Percentiles rank a stretch among this genome's conserved stretches.
These are phyloP conservation scores for Urocitellus parryii DNA, from an alignment of 2,113 vertebrate genomes.

Conservation along the genomic window DNA sequence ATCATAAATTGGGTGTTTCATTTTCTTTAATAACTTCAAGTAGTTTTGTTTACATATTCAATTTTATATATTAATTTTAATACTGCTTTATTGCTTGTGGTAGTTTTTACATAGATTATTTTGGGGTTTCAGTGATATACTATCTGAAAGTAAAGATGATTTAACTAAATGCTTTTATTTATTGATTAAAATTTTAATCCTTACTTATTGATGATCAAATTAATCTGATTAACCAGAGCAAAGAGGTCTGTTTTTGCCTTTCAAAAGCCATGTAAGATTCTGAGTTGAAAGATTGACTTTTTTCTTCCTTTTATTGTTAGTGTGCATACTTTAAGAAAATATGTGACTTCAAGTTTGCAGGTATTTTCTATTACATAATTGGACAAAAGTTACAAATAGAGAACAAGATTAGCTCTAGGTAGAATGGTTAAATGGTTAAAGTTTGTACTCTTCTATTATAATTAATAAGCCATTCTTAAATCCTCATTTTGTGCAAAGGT, in stretches of 20 bases:
- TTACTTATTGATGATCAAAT: neutral
- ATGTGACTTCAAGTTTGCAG: neutral
- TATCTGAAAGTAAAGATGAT: neutral
- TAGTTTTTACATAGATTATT: slow-evolving; percentile 1
- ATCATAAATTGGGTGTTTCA: neutral
- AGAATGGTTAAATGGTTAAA: neutral
- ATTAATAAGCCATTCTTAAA: neutral
- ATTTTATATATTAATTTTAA: neutral
- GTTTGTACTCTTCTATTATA: neutral
- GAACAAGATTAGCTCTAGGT: neutral
- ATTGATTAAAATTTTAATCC: neutral
- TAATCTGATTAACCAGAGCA: neutral
- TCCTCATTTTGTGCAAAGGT: neutral
- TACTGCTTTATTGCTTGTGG: neutral
- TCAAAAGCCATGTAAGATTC: neutral
- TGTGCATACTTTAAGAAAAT: neutral
- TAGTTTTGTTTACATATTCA: neutral
- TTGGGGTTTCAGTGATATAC: neutral
- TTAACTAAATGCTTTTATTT: neutral
- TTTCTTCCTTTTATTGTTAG: neutral
- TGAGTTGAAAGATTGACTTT: neutral
- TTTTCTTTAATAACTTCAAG: neutral
- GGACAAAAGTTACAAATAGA: neutral
- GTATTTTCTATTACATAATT: neutral
- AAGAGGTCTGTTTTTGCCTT: neutral